Evolutionary conservation across 2,797 vertebrate species (phyloP), one percentile per base, ranked within the genome.

Genomic region (Accipiter minullus): DNA sequence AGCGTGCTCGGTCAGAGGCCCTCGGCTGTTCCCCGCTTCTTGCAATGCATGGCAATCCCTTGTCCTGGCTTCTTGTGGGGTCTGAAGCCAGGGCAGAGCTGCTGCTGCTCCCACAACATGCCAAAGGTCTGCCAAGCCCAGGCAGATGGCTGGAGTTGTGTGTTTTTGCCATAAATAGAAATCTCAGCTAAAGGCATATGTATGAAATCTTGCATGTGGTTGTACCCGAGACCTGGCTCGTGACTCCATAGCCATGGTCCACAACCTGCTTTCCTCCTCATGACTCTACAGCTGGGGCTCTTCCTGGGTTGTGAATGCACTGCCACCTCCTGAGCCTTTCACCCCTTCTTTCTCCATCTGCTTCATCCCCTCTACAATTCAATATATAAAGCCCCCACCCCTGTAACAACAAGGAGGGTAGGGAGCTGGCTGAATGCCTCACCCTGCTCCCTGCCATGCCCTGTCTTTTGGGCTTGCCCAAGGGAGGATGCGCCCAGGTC

Each of bases 281-380:
- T 72, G 36, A 44, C 26, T 4, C n/a, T 17, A 4, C 0, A 0
- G 13, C 9, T 4, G 2, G 40, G 52, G 31, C 60, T 76, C 71
- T 71, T 81, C 63, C 59, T 32, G 11, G 38, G 56, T 74, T 93
- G 9, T 56, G 80, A 58, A 36, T 1, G 4, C 52, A 53, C 5
- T 45, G 34, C 21, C 22, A 10, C 36, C 38, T 86, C 69, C 69
- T 34, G 60, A 69, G 26, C 63, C 53, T 50, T 85, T 58, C 72
- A 63, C 45, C 40, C 40, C 53, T 85, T 23, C 36, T 76, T 79
- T 60, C 56, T 58, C 42, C 40, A 21, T 55, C 59, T 72, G 12
- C 76, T 72, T 81, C 25, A 36, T 32, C 25, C 45, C 15, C 25
- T 73, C 34, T 29, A 14, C 29, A 60, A 9, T 21, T 40, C 53